Conservation (phyloP, 2,888 invertebrate species). For the Ferdinandea cuprea region DNA sequence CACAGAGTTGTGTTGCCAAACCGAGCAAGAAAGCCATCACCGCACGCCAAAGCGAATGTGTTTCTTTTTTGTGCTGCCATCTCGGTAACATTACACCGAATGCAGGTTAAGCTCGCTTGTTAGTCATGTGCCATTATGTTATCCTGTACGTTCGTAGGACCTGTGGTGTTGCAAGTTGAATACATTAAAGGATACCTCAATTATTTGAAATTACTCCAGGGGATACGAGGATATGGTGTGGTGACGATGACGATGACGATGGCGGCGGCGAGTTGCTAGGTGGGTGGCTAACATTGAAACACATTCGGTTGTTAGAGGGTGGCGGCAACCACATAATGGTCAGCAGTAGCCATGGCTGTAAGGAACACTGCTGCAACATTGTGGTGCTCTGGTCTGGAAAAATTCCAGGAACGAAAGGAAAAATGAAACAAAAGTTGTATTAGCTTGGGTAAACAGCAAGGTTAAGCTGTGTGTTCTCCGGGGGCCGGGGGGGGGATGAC, state of each 20-base stretch:
- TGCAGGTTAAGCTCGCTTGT: conserved; percentile 1
- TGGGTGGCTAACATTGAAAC: neutral
- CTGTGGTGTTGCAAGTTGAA: conserved; percentile 19
- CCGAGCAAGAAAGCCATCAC: neutral
- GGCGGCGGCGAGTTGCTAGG: neutral
- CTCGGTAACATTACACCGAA: conserved; percentile 10
- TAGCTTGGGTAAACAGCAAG: conserved; percentile 31
- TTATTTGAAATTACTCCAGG: conserved; percentile 58
- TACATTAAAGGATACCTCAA: conserved; percentile 57
- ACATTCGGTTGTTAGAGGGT: neutral
- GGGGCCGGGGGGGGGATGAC: neutral
- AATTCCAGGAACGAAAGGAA: conserved; percentile 24
- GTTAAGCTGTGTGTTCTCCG: conserved; percentile 12
- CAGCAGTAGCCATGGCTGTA: neutral
- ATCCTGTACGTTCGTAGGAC: neutral
- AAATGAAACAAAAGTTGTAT: neutral
- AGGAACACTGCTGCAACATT: conserved; percentile 9
- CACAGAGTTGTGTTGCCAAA: neutral
- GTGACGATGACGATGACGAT: neutral
- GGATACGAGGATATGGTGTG: neutral
- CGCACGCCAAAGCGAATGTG: conserved; percentile 8
- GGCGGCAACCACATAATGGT: neutral
- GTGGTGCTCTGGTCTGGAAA: conserved; percentile 40
- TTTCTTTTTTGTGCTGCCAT: conserved; percentile 4
- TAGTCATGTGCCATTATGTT: conserved; percentile 3